Base-by-base conservation (phyloP, 2,113 vertebrate genomes). In the Hippopotamus amphibius region DNA sequence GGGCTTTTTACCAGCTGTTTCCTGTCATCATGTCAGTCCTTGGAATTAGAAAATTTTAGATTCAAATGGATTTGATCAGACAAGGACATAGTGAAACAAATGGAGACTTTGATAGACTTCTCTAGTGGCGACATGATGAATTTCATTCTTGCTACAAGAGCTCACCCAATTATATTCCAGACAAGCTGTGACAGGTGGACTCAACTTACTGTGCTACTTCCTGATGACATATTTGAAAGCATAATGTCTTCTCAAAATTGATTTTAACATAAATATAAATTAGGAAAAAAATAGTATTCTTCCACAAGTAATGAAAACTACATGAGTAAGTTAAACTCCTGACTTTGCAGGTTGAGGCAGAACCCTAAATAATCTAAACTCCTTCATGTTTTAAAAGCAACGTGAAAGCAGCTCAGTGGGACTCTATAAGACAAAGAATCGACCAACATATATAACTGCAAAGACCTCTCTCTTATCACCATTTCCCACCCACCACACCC, bases 41-140 rank as follows among this genome's bases (percentile, higher is more conserved):
- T 59, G 22, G 63, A 96, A 97, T 30, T 97, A 74, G 82, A 97
- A 97, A 98, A 97, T 96, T 96, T 98, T 97, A 96, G 72, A 96
- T 97, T 94, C 96, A 97, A 97, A 33, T 89, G 43, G 22, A 90
- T 98, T 97, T 97, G 83, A 83, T 97, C 57, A 97, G 93, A 85
- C 66, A 50, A 41, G 66, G 8, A 13, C 68, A 91, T 90, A 96
- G 46, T 68, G 96, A 98, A 59, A 48, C 95, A 96, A 97, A 97
- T 57, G 93, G 66, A 50, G 26, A 97, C 90, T 93, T 96, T 89
- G 96, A 97, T 97, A 97, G 96, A 87, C 92, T 80, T 82, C 69
- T 95, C 37, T 48, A 96, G 16, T 96, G 57, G 90, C 4, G 9
- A 97, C 93, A 93, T 0, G 10, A 92, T 96, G 5, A 9, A 97